Base-by-base conservation (phyloP, 2,797 vertebrate species). In the Nannoperca australis region DNA sequence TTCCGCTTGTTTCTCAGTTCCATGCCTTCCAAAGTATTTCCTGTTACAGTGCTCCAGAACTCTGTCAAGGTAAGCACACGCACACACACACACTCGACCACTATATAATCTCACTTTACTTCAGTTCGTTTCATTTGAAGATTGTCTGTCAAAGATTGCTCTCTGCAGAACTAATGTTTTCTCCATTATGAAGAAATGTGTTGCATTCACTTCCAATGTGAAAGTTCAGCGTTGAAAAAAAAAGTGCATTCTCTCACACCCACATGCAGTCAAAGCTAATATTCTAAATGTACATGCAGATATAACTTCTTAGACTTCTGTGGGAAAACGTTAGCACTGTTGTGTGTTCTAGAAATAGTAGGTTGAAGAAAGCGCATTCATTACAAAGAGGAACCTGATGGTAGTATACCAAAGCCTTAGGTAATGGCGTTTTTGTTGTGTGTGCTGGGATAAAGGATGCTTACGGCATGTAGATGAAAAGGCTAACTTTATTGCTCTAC, bases 1-100 rank as follows among this genome's bases (percentile, higher is more conserved):
- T 97, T 97, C 88, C 91, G 95, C 51, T 92, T 97, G 74, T 96
- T 96, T 87, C 94, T 97, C 81, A 97, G 96, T 80, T 98, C 96
- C 65, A 97, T 96, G 96, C 96, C 96, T 0, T 94, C 92, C 61
- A 89, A 88, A 78, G 96, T 94, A 6, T 97, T 97, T 87, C 96
- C 96, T 50, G 96, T 96, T 22, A 96, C 95, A 17, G 96, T 97
- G 24, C 95, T 97, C 38, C 96, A 97, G 80, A 97, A 97, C 83
- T 96, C 96, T 63, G 95, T 97, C 81, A 97, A 97, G 95, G 96
- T 97, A 92, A 30, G 58, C 40, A n/a, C 20, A 63, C 18, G 42
- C 36, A 56, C 40, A 45, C 36, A 27, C 24, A 36, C 18, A 15
- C 24, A 30, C 0, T 22, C 2, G 56, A 18, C 13, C 22, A 27